Evolutionary conservation across 1,140 invertebrate species (phyloP).

Genomic region (Ectropis grisescens): DNA sequence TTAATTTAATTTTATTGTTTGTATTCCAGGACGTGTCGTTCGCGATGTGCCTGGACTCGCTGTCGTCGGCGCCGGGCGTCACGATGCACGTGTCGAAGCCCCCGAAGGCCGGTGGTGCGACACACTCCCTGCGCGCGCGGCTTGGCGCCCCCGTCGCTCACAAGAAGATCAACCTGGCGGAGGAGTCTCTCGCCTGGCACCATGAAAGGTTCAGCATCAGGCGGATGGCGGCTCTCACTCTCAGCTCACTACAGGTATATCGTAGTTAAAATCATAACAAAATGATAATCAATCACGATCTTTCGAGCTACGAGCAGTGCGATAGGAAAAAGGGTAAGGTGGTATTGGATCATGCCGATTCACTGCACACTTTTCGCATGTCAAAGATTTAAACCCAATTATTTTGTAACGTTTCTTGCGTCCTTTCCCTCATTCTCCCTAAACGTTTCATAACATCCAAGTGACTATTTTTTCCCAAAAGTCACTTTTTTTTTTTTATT

Average conservation of each 20-base stretch:
- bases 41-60: slow-evolving; percentile 92
- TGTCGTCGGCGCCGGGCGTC: slow-evolving; percentile 78
- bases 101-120: slow-evolving; percentile 86
- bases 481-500: no score
- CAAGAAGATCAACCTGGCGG: slow-evolving; percentile 98
- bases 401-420: not conserved
- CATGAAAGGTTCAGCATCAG: slow-evolving; percentile 96
- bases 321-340: no score
- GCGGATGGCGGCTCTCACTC: slow-evolving; percentile 90
- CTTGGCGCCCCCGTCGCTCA: slow-evolving; percentile 73
- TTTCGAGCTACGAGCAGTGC: no score
- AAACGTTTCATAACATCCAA: no score
- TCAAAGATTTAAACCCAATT: no score
- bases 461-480: no score
- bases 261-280: no score
- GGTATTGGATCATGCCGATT: no score
- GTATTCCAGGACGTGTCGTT: slow-evolving; percentile 83
- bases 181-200: slow-evolving; percentile 95
- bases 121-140: slow-evolving; percentile 58
- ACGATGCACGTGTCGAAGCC: slow-evolving; percentile 97
- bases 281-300: no score
- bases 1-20: no score
- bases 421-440: not conserved
- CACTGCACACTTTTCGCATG: no score
- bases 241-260: slow-evolving; percentile 74